phyloP scores from a whole-genome alignment of 2,888 invertebrate species.

The Malacosoma neustria region DNA sequence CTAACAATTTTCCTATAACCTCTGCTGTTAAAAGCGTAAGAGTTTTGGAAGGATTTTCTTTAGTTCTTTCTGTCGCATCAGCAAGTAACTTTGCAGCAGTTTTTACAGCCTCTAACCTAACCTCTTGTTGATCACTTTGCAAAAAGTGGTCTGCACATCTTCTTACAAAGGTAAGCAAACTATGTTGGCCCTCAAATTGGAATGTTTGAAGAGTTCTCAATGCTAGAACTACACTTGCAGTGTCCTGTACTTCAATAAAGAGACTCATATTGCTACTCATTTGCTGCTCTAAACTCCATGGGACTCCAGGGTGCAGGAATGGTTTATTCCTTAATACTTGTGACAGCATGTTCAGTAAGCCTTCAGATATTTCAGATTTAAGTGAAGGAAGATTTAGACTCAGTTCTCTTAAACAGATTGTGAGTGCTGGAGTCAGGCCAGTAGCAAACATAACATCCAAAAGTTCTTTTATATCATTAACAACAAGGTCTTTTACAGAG shows the following conservation, averaged over 20 bases:
- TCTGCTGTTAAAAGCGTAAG: slow-evolving; percentile 89
- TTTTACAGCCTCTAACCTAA: slow-evolving; percentile 92
- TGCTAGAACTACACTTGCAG: slow-evolving; percentile 91
- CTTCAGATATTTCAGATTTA: slow-evolving; percentile 93
- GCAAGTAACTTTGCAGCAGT: slow-evolving; percentile 93
- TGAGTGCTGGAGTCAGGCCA: slow-evolving; percentile 91
- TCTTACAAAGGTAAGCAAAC: slow-evolving; percentile 92
- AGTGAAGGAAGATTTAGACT: slow-evolving; percentile 91
- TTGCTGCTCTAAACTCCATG: slow-evolving; percentile 75
- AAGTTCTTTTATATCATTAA: slow-evolving; percentile 86
- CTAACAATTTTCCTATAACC: slow-evolving; percentile 91
- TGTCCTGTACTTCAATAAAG: slow-evolving; percentile 79
- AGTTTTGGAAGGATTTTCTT: slow-evolving; percentile 83
- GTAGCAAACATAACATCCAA: slow-evolving; percentile 94
- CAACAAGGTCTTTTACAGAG: slow-evolving; percentile 87
- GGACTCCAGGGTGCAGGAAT: slow-evolving; percentile 86
- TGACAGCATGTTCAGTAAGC: slow-evolving; percentile 92
- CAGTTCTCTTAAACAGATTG: slow-evolving; percentile 92
- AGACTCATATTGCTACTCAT: slow-evolving; percentile 59
- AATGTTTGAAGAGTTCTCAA: slow-evolving; percentile 92
- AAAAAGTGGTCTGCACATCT: slow-evolving; percentile 95
- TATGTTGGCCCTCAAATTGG: slow-evolving; percentile 91
- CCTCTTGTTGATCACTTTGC: slow-evolving; percentile 92
- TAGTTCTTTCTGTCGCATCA: slow-evolving; percentile 81
- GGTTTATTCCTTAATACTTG: slow-evolving; percentile 92